These are phyloP conservation scores for Homarus americanus DNA, from an alignment of 1,140 invertebrate species.

Conservation along the genomic window DNA sequence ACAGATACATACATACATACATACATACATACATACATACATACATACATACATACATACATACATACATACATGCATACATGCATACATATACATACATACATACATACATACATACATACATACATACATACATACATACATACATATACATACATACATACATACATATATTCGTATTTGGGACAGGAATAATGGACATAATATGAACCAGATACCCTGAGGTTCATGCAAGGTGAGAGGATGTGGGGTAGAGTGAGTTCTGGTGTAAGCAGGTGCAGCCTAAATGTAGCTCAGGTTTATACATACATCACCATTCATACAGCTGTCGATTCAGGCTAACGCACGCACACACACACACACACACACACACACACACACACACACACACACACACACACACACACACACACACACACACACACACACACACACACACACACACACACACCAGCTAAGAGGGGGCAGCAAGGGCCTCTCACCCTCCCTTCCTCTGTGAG, in stretches of 20 bases:
- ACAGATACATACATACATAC: not conserved
- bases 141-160: constrained; percentile 40
- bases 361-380: not conserved
- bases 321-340: too few species aligned
- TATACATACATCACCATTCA: constrained; percentile 7
- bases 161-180: constrained; percentile 32
- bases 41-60: not conserved
- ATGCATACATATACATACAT: constrained; percentile 11
- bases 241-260: too few species aligned
- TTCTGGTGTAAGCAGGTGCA: too few species aligned
- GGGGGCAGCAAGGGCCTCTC: too few species aligned
- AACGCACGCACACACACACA: not conserved
- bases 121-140: constrained; percentile 40
- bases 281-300: too few species aligned
- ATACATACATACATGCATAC: constrained; percentile 2
- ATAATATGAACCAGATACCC: not conserved
- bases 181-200: not conserved
- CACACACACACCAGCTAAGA: not conserved
- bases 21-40: not conserved
- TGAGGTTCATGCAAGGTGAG: not conserved
- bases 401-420: not conserved
- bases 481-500: not conserved
- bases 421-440: constrained; percentile 4
- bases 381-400: not conserved
- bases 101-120: constrained; percentile 19